These are phyloP conservation scores for Eumerus sabulonum DNA, from an alignment of 2,888 invertebrate genomes.

Conservation along the genomic window DNA sequence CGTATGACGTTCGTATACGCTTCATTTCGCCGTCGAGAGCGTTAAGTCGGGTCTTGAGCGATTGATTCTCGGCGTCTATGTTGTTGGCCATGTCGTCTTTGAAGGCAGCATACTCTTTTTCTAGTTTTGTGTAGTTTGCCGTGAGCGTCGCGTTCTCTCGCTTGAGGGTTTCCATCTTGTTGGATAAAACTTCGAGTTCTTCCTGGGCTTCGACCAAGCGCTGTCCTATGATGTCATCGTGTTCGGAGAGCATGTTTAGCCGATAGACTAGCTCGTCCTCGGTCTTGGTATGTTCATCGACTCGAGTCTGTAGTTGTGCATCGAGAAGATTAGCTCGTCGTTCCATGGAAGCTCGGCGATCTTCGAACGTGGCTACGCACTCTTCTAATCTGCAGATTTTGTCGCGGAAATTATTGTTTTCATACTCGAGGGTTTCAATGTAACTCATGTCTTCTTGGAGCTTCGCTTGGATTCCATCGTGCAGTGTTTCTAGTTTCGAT, in stretches of 20 bases:
- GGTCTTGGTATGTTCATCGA: conserved; percentile 82
- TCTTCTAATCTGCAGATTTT: conserved; percentile 85
- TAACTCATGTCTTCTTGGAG: conserved; percentile 87
- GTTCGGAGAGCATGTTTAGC: conserved; percentile 82
- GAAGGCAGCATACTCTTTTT: conserved; percentile 79
- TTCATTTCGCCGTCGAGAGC: conserved; percentile 80
- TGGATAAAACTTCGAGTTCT: conserved; percentile 80
- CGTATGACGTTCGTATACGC: conserved; percentile 77
- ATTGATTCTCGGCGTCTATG: conserved; percentile 76
- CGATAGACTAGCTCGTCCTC: conserved; percentile 84
- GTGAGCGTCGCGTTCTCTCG: conserved; percentile 77
- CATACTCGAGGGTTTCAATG: conserved; percentile 86
- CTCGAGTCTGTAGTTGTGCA: conserved; percentile 82
- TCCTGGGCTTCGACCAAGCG: conserved; percentile 82
- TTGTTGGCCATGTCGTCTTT: conserved; percentile 74
- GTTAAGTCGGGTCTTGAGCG: conserved; percentile 76
- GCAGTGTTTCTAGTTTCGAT: conserved; percentile 74
- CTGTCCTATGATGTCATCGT: conserved; percentile 82
- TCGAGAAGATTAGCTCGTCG: conserved; percentile 83
- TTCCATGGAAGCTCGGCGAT: conserved; percentile 82
- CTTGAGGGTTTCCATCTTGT: conserved; percentile 80
- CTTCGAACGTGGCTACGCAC: conserved; percentile 82
- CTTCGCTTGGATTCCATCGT: conserved; percentile 81
- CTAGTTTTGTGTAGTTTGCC: conserved; percentile 78
- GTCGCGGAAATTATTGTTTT: conserved; percentile 83